Conservation (phyloP, 1,140 invertebrate species). For the Drosophila gunungcola region DNA sequence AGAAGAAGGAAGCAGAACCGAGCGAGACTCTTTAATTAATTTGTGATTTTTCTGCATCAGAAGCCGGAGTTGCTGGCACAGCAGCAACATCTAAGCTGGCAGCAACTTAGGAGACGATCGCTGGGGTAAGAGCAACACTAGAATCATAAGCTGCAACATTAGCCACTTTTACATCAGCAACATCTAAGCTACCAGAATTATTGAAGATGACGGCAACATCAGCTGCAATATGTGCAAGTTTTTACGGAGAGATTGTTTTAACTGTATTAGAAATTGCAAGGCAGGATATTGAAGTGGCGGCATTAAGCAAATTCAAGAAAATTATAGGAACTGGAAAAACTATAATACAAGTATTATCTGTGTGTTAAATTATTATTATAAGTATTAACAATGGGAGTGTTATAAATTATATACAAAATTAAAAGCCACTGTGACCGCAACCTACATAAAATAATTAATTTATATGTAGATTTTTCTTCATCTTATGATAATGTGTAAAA, state of each 20-base stretch:
- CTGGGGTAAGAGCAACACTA: conserved; percentile 4
- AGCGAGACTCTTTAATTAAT: conserved; percentile 72
- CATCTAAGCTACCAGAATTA: not conserved
- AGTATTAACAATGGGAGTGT: too few species aligned
- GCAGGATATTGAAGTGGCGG: not conserved
- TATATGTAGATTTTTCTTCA: too few species aligned
- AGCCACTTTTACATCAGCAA: not conserved
- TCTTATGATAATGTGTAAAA: not conserved
- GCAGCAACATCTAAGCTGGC: conserved; percentile 15
- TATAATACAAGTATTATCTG: too few species aligned
- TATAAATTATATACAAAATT: too few species aligned
- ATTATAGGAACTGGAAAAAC: too few species aligned
- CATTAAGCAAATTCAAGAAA: too few species aligned
- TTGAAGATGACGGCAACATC: not conserved
- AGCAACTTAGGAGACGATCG: conserved; percentile 4
- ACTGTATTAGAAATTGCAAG: not conserved
- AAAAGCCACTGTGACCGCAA: too few species aligned
- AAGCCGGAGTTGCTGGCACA: conserved; percentile 14
- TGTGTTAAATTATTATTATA: too few species aligned
- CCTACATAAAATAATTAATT: too few species aligned
- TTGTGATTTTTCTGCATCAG: conserved; percentile 76
- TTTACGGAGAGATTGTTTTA: conserved; percentile 8
- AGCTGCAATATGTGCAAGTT: conserved; percentile 5
- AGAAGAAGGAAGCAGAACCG: not conserved
- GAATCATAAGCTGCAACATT: not conserved